Evolutionary conservation across 2,113 vertebrate species (phyloP).

Genomic region (Corvus hawaiiensis): DNA sequence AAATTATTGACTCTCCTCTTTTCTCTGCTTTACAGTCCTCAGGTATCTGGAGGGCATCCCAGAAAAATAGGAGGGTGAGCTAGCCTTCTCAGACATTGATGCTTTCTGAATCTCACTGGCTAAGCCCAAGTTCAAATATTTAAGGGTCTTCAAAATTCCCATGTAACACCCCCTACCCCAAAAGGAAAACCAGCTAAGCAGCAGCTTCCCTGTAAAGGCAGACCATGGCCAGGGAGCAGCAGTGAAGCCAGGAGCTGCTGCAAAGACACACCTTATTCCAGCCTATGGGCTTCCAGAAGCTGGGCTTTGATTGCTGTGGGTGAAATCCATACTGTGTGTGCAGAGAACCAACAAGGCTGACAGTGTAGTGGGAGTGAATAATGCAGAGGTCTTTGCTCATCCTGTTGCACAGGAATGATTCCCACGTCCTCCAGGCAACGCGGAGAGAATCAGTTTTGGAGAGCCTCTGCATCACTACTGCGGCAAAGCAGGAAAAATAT

Average conservation of each 20-base stretch:
- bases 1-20: constrained; percentile 43
- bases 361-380: neutral
- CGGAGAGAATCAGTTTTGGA: neutral
- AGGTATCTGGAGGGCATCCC: constrained; percentile 67
- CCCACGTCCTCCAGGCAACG: neutral
- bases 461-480: neutral
- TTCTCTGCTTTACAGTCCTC: constrained; percentile 50
- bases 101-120: constrained; percentile 1
- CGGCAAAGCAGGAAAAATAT: neutral
- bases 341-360: neutral
- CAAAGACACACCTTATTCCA: neutral
- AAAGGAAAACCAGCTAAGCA: neutral
- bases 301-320: neutral
- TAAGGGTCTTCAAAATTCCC: neutral
- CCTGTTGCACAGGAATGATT: neutral
- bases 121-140: constrained; percentile 5
- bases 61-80: constrained; percentile 52
- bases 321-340: neutral
- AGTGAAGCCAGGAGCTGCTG: neutral
- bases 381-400: neutral
- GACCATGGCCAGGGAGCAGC: neutral
- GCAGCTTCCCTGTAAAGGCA: neutral
- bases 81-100: neutral
- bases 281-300: neutral
- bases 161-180: neutral